Evolutionary conservation across 2,888 invertebrate species (phyloP), one percentile per base, ranked within the genome.

Genomic region (Pogonocherus hispidulus): DNA sequence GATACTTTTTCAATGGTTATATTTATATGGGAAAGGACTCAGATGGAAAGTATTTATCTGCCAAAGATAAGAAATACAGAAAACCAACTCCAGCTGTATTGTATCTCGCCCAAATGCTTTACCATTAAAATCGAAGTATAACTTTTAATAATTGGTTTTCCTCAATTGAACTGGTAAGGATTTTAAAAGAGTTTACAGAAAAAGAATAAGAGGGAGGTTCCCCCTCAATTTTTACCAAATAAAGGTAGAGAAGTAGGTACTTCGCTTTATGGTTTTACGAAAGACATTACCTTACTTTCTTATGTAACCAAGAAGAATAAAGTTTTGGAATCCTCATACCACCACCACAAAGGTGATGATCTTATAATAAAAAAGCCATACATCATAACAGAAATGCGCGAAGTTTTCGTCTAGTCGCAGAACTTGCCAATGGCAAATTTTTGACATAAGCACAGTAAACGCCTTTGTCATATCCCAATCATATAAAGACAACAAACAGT

Each of bases 101-200:
- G 2, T 46, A 64, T 37, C 66, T 63, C 22, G 46, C 47, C 41
- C 51, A 66, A 57, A 56, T 47, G 9, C 41, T 66, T 41, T 44
- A 37, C 16, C 41, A 16, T 11, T 46, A 56, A 22, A 67, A 67
- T 22, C 56, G 64, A 47, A 54, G 46, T 63, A 44, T 69, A 5
- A 52, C 63, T 14, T 57, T 60, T 63, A 66, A 66, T 49, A 70
- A 66, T 32, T 70, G 63, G 70, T 66, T 70, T 51, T 49, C 60
- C 8, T 63, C 41, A 14, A 49, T 56, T 16, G 66, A 66, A 54
- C 47, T 69, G 6, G 54, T 63, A 46, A 46, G 32, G 11, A 32
- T 9, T 9, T 32, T 9, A 32, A 6, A 32, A 9, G 11, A 1
- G 32, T 32, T 32, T 6, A 11, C 32, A 32, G 9, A 32, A 32